Base-by-base conservation (phyloP, 1,140 invertebrate genomes). In the Caerostris extrusa region DNA sequence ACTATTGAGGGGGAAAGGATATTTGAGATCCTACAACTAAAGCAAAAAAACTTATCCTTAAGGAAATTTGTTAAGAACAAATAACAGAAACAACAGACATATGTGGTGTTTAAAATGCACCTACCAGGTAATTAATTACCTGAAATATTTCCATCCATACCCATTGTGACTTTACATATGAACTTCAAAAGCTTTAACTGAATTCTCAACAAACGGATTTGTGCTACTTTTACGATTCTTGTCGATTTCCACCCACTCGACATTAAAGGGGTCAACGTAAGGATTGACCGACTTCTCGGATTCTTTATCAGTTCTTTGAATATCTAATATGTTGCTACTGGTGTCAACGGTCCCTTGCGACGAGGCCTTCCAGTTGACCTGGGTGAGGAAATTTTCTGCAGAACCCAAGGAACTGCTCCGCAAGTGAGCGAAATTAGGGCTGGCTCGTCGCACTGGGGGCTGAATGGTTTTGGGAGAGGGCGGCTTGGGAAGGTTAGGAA, bases 191-290 rank as follows among this genome's bases (percentile, higher is more conserved):
- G 97, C 96, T 95, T 97, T 97, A 8, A 97, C 96, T 89, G 96
- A 95, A 93, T 96, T 96, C 69, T 95, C 95, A 82, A 95, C 96
- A 94, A 97, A 97, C 5, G 97, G 96, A 94, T 96, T 97, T n/a
- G 96, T 95, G 90, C 95, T 95, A 56, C 94, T 94, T 92, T 95
- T 95, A 56, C 95, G 95, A 81, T 95, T 95, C 58, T 95, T 95
- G 61, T 96, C 95, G 77, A 96, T 95, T 53, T 97, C 97, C 3
- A 97, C 98, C 98, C 98, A 98, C 95, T 98, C 98, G 7, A 98
- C 98, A 95, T 98, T 98, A 95, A 98, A 98, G 0, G 98, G 98
- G 96, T 98, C 98, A 7, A 96, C 95, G 58, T 93, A 93, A 2
- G 93, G 93, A 53, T 90, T 90, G 53, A 90, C 88, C 34, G 88